These are phyloP conservation scores for Characodon lateralis DNA, from an alignment of 2,797 vertebrate species.

Conservation along the genomic window DNA sequence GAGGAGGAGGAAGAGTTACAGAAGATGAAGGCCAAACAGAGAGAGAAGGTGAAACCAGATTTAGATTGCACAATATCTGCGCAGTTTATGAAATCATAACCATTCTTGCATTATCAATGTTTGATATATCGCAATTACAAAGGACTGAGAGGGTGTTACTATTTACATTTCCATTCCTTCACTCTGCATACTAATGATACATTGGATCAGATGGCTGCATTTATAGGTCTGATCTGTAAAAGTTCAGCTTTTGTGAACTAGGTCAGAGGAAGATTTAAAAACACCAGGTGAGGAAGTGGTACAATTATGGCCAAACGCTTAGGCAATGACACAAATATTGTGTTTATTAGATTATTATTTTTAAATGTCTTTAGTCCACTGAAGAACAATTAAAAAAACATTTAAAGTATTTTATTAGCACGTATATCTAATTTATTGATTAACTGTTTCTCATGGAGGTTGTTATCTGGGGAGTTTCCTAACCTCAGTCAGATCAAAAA, in stretches of 20 bases:
- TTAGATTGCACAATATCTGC: background rate
- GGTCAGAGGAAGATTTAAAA: too few relatives aligned
- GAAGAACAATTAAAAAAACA: too few relatives aligned
- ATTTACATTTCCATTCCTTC: background rate
- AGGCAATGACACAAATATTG: too few relatives aligned
- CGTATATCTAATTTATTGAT: background rate
- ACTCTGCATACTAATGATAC: too few relatives aligned
- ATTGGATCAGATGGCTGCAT: too few relatives aligned
- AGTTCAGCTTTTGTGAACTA: too few relatives aligned
- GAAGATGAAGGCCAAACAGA: constrained; percentile 82
- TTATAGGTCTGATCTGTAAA: too few relatives aligned
- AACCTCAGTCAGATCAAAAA: background rate
- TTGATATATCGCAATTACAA: background rate
- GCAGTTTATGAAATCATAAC: background rate
- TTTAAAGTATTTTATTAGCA: background rate
- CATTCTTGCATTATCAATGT: background rate
- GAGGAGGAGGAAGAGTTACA: constrained; percentile 80
- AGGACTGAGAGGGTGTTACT: background rate
- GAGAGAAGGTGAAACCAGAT: constrained; percentile 82
- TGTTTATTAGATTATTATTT: too few relatives aligned
- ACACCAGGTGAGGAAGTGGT: too few relatives aligned
- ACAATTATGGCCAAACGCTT: too few relatives aligned
- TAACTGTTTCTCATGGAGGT: background rate
- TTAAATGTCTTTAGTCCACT: too few relatives aligned
- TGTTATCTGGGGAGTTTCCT: background rate